Evolutionary conservation across 2,113 vertebrate genomes (phyloP).

Genomic region (Myxocyprinus asiaticus): DNA sequence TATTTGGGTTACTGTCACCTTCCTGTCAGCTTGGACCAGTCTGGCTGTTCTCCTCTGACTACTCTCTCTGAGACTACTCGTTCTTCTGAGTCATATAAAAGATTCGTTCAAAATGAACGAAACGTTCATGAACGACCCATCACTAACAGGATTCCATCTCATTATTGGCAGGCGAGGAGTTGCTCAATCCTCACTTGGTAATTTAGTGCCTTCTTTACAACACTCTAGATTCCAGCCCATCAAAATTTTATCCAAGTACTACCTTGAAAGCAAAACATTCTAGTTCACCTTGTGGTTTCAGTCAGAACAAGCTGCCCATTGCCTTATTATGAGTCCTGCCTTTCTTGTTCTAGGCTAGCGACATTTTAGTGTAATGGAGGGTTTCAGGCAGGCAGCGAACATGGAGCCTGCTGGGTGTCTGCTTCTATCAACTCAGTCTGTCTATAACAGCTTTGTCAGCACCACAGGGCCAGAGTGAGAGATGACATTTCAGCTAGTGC

Average conservation of each 20-base stretch:
- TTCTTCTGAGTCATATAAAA: constrained; percentile 22
- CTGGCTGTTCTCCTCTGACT: too few species aligned
- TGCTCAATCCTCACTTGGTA: constrained; percentile 2
- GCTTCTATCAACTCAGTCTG: constrained; percentile 28
- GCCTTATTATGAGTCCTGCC: constrained; percentile 6
- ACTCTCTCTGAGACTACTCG: not conserved
- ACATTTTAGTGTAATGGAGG: constrained; percentile 39
- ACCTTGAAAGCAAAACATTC: constrained; percentile 9
- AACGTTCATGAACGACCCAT: not conserved
- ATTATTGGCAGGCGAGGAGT: not conserved
- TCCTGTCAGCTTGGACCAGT: too few species aligned
- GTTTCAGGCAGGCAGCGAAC: constrained; percentile 31
- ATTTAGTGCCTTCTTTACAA: not conserved
- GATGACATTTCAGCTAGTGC: constrained; percentile 59
- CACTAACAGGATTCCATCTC: constrained; percentile 19
- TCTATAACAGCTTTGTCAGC: constrained; percentile 64
- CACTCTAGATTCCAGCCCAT: constrained; percentile 16
- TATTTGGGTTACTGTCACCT: too few species aligned
- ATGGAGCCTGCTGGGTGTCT: constrained; percentile 33
- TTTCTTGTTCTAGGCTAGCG: constrained; percentile 13
- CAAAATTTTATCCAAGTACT: constrained; percentile 25
- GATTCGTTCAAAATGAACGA: constrained; percentile 7
- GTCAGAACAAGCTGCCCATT: constrained; percentile 22
- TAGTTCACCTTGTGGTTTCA: constrained; percentile 20
- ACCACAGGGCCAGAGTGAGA: constrained; percentile 48